Percentiles rank a stretch among this genome's conserved stretches.
Evolutionary conservation across 2,888 invertebrate genomes (phyloP).

Genomic region (Lissocephala sabroskyi): DNA sequence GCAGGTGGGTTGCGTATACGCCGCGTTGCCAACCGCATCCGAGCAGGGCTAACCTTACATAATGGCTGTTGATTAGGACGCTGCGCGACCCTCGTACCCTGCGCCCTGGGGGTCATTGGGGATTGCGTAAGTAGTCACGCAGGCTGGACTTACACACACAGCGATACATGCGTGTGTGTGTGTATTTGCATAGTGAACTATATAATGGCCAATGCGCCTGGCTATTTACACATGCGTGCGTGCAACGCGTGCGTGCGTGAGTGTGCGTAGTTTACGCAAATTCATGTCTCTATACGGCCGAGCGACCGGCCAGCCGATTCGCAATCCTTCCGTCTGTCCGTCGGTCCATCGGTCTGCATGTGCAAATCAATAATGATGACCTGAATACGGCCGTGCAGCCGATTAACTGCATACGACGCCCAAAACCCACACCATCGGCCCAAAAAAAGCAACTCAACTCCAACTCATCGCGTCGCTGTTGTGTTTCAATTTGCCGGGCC

Average conservation of each 20-base stretch:
- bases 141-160: slow-evolving; percentile 5
- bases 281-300: slow-evolving; percentile 55
- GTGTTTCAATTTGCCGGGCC: slow-evolving; percentile 24
- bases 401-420: slow-evolving; percentile 46
- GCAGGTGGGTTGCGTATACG: slow-evolving; percentile 39
- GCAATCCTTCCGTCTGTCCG: no score
- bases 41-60: slow-evolving; percentile 54
- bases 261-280: slow-evolving; percentile 48
- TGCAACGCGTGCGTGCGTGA: slow-evolving; percentile 9
- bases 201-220: slow-evolving; percentile 1
- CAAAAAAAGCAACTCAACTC: no score
- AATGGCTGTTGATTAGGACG: slow-evolving; percentile 57
- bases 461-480: slow-evolving; percentile 7
- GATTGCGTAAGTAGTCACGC: slow-evolving; percentile 5
- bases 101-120: background rate
- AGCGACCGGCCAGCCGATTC: background rate
- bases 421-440: slow-evolving; percentile 8
- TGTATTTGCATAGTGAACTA: slow-evolving; percentile 4
- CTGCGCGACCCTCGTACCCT: no score
- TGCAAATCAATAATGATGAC: slow-evolving; percentile 63
- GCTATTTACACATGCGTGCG: slow-evolving; percentile 9
- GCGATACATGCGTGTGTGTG: slow-evolving; percentile 7
- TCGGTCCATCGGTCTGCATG: slow-evolving; percentile 14
- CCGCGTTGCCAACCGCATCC: no score
- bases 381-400: slow-evolving; percentile 57